Evolutionary conservation across 2,888 invertebrate species (phyloP), one percentile per base, ranked within the genome.

Genomic region (Leucozona laternaria): DNA sequence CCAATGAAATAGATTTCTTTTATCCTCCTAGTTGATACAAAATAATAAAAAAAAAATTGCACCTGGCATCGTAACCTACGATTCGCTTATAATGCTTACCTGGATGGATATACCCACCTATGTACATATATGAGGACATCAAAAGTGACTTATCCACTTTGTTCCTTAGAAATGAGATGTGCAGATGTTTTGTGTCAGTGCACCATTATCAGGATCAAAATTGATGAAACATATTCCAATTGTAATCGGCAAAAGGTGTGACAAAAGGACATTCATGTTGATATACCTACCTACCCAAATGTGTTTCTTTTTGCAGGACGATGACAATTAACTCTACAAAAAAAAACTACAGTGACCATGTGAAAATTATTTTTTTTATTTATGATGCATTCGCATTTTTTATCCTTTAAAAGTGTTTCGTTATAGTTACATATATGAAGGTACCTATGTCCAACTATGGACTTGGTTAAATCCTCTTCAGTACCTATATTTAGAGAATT

Each of bases 111-210:
- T 28, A 4, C 3, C 4, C 6, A 28, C 6, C 4, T 28, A 28
- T 6, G 6, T 28, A 34, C 15, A 37, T 15, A 15, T 50, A 6
- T 25, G 6, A 1, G 64, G 28, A 25, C 78, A 82, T 70, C 62
- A 73, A 62, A 57, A 64, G 62, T 86, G 78, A 86, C 82, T 85
- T 85, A 84, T 84, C 40, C 83, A 79, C 64, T 66, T 43, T 58
- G 40, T 58, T 55, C 22, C 13, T 31, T 28, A 17, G 48, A 75
- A 70, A 45, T 28, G 15, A n/a, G 28, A 72, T 40, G 64, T 73
- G 81, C 85, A 86, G 81, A 81, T 86, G 85, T 73, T 86, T 86
- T 78, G 62, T 86, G 78, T 70, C 48, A 50, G 73, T 60, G 68
- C 55, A 73, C 20, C 71, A 75, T 64, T 58, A 64, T 64, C 48